Evolutionary conservation across 37 sponge, comb jelly and placozoan species (phyloP).

Genomic region (Eunapius fragilis): DNA sequence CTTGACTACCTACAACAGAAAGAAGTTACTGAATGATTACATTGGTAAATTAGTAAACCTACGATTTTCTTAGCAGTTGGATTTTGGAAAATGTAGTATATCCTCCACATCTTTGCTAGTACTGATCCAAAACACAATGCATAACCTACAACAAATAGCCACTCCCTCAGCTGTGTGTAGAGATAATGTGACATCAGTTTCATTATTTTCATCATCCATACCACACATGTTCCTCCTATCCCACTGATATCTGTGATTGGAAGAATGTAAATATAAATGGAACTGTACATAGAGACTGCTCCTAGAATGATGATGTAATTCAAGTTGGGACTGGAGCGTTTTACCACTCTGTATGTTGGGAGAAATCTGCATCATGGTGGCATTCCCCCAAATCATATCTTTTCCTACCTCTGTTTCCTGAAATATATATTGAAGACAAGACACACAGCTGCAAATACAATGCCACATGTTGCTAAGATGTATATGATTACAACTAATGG

Average conservation of each 20-base stretch:
- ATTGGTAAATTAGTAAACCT: background rate
- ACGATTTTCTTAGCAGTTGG: background rate
- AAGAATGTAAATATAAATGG: background rate
- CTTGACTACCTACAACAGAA: conserved; percentile 18
- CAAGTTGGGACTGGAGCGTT: conserved; percentile 4
- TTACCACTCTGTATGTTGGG: background rate
- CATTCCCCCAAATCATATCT: background rate
- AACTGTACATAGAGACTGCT: background rate
- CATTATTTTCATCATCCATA: background rate
- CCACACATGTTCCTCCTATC: background rate
- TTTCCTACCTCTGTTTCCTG: conserved; percentile 25
- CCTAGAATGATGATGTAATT: conserved; percentile 15
- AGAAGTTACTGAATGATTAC: background rate
- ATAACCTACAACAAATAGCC: background rate
- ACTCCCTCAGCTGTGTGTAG: background rate
- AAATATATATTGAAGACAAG: conserved; percentile 29
- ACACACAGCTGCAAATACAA: conserved; percentile 5
- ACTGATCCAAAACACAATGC: background rate
- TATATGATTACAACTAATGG: background rate
- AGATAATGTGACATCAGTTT: background rate
- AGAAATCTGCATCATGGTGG: background rate
- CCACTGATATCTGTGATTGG: background rate
- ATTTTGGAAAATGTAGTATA: background rate
- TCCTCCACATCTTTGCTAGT: background rate
- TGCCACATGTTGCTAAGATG: conserved; percentile 8